These are phyloP conservation scores for Nebria salina DNA, from an alignment of 2,888 invertebrate species.

Conservation along the genomic window DNA sequence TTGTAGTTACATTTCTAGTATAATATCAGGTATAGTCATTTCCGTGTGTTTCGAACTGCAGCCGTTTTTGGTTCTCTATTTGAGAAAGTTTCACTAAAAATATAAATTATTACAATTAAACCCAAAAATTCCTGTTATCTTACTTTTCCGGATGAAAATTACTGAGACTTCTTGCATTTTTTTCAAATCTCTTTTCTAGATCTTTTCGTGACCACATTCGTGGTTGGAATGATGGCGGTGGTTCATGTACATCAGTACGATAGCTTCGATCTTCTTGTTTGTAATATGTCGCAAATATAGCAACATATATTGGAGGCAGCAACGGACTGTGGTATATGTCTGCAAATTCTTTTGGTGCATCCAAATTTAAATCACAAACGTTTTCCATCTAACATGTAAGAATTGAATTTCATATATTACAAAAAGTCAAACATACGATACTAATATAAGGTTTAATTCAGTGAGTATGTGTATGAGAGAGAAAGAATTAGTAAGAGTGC, in stretches of 20 bases:
- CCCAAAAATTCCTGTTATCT: background rate
- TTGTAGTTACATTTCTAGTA: too few relatives aligned
- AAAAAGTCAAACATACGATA: too few relatives aligned
- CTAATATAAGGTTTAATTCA: too few relatives aligned
- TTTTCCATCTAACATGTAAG: constrained; percentile 67
- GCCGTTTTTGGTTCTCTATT: background rate
- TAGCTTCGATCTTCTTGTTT: constrained; percentile 61
- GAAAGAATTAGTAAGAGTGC: too few relatives aligned
- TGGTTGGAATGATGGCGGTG: constrained; percentile 58
- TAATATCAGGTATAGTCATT: background rate
- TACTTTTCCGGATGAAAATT: constrained; percentile 39
- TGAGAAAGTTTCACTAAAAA: background rate
- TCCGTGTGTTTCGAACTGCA: background rate
- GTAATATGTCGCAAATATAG: constrained; percentile 70
- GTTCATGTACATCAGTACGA: constrained; percentile 58
- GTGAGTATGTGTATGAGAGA: too few relatives aligned
- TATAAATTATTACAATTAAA: background rate
- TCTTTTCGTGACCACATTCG: constrained; percentile 59
- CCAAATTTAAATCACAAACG: constrained; percentile 77
- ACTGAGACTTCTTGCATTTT: constrained; percentile 56
- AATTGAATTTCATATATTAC: constrained; percentile 18
- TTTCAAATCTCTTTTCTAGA: constrained; percentile 61
- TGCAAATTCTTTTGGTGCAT: constrained; percentile 81
- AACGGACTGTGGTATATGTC: constrained; percentile 76
- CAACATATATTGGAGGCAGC: constrained; percentile 78